Conservation (phyloP, 2,888 invertebrate genomes). For the Mellilla xanthometata region DNA sequence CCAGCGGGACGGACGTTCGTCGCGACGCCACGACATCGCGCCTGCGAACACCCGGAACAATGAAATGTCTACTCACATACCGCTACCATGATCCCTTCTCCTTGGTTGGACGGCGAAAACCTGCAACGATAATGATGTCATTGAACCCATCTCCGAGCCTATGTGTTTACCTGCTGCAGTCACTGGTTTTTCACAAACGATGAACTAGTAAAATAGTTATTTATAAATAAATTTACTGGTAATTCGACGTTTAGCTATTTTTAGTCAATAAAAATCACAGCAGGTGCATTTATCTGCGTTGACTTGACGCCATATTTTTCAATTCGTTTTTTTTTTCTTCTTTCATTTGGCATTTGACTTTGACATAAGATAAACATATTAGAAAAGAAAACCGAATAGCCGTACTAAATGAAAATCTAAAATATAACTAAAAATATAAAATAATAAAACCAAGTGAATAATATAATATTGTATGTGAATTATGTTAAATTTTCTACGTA, state of each 20-base stretch:
- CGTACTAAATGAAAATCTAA: no score
- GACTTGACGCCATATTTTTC: conserved; percentile 10
- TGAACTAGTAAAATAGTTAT: conserved; percentile 1
- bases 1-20: conserved; percentile 64
- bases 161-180: conserved; percentile 32
- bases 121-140: conserved; percentile 21
- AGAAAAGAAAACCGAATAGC: no score
- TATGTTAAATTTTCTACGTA: no score
- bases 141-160: conserved; percentile 27
- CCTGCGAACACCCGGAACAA: conserved; percentile 70
- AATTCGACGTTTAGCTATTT: not conserved
- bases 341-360: no score
- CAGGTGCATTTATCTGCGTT: not conserved
- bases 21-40: conserved; percentile 74
- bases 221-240: not conserved
- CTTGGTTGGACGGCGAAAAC: conserved; percentile 25
- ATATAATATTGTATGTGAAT: no score
- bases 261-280: conserved; percentile 8
- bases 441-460: no score
- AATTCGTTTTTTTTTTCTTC: not conserved
- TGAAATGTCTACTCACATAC: conserved; percentile 63
- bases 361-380: no score
- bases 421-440: no score
- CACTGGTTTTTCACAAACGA: conserved; percentile 19
- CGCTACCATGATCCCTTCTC: conserved; percentile 34